These are phyloP conservation scores for Coendou prehensilis DNA, from an alignment of 2,797 vertebrate genomes.

Conservation along the genomic window DNA sequence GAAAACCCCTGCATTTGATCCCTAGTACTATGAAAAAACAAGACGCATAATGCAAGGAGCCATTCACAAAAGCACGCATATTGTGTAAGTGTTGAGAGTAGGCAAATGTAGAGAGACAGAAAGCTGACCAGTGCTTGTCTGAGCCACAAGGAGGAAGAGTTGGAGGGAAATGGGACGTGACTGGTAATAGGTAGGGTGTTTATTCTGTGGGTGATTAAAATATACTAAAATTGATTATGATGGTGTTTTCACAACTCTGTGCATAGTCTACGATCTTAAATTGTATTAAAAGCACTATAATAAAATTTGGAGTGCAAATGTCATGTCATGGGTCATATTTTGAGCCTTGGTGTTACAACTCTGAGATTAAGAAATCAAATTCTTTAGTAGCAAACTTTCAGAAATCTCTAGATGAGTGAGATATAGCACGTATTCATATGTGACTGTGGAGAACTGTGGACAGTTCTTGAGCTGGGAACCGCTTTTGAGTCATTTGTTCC, in stretches of 20 bases:
- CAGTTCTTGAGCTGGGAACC: not conserved
- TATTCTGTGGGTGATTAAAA: not conserved
- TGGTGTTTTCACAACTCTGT: not conserved
- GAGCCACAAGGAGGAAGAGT: not conserved
- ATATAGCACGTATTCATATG: not conserved
- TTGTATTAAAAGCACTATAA: not conserved
- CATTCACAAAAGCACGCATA: not conserved
- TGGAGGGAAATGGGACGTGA: not conserved
- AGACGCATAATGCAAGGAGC: not conserved
- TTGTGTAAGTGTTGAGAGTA: not conserved
- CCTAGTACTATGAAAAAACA: not conserved
- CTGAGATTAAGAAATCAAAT: not conserved
- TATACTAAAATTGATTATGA: not conserved
- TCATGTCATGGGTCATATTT: not conserved
- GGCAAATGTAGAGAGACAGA: not conserved
- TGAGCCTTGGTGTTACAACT: not conserved
- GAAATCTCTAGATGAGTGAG: not conserved
- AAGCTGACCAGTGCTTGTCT: not conserved
- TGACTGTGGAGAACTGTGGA: not conserved
- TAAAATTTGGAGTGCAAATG: not conserved
- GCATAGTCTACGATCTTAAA: not conserved
- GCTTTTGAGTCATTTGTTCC: slow-evolving; percentile 11
- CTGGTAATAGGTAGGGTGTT: not conserved
- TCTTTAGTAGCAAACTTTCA: not conserved
- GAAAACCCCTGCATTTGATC: not conserved